Percentiles rank a stretch among this genome's conserved stretches.
Conservation (phyloP, 2,113 vertebrate genomes). For the Gambusia holbrooki region DNA sequence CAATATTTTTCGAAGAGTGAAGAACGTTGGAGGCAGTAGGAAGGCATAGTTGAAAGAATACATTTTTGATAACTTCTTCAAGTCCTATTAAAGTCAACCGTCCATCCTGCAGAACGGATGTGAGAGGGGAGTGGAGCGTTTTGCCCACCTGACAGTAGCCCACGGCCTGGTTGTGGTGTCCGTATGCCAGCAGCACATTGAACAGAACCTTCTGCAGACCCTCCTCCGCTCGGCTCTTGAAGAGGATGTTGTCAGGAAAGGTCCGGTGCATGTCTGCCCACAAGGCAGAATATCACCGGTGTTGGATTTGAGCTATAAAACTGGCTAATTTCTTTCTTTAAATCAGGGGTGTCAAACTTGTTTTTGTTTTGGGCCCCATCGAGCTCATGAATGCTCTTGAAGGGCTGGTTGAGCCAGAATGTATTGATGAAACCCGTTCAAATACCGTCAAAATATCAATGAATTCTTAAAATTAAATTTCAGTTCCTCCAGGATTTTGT, state of each 20-base stretch:
- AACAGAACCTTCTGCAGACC: constrained; percentile 86
- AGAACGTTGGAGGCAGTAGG: background rate
- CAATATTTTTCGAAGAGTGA: background rate
- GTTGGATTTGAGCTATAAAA: background rate
- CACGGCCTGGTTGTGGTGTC: constrained; percentile 88
- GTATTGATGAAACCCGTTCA: no score
- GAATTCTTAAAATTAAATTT: no score
- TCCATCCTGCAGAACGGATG: background rate
- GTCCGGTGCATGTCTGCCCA: constrained; percentile 92
- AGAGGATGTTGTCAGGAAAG: constrained; percentile 94
- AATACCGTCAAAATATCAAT: no score
- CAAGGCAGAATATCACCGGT: background rate
- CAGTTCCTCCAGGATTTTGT: no score
- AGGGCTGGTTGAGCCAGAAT: no score
- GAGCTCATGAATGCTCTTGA: no score
- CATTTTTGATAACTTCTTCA: background rate
- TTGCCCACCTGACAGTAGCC: constrained; percentile 95
- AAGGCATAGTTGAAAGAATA: background rate
- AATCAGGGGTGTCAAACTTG: no score
- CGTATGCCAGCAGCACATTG: constrained; percentile 92
- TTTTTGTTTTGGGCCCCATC: no score
- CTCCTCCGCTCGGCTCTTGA: constrained; percentile 83
- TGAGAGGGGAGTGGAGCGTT: background rate
- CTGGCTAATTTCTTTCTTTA: no score
- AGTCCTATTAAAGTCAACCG: background rate